phyloP scores from a whole-genome alignment of 2,888 invertebrate genomes.

The Norana najaformis region DNA sequence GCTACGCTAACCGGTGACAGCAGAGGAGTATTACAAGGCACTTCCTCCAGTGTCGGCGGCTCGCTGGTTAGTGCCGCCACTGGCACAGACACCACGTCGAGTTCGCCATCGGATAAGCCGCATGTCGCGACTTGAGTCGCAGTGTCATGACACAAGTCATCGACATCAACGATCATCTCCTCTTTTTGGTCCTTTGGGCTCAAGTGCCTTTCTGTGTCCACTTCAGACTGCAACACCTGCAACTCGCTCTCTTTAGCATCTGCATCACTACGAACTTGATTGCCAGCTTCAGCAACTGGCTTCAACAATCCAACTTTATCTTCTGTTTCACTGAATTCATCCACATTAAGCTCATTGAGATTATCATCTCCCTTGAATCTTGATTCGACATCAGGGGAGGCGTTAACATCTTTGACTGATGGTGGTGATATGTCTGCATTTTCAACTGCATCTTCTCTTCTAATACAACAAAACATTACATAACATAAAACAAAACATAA shows the following conservation, averaged over 20 bases:
- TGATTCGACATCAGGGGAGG: neutral
- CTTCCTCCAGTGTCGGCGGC: slow-evolving; percentile 29
- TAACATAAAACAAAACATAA: too few species aligned
- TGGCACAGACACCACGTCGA: neutral
- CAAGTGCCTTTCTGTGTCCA: too few species aligned
- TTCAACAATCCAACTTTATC: neutral
- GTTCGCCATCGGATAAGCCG: neutral
- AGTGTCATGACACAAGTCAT: neutral
- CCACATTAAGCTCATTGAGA: slow-evolving; percentile 34
- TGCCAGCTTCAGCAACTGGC: slow-evolving; percentile 9
- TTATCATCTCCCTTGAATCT: slow-evolving; percentile 27
- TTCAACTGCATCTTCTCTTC: neutral
- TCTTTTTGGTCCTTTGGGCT: slow-evolving; percentile 23
- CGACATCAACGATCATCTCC: slow-evolving; percentile 25
- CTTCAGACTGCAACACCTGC: too few species aligned
- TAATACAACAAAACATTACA: too few species aligned
- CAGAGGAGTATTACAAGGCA: neutral
- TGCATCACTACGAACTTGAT: slow-evolving; percentile 35
- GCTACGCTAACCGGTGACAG: neutral
- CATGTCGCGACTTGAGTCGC: neutral
- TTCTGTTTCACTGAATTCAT: slow-evolving; percentile 15
- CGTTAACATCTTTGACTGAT: neutral
- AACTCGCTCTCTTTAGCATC: slow-evolving; percentile 30
- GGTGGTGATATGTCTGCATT: neutral
- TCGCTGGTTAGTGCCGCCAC: neutral